Base-by-base conservation (phyloP, 2,113 vertebrate genomes). In the Python bivittatus region DNA sequence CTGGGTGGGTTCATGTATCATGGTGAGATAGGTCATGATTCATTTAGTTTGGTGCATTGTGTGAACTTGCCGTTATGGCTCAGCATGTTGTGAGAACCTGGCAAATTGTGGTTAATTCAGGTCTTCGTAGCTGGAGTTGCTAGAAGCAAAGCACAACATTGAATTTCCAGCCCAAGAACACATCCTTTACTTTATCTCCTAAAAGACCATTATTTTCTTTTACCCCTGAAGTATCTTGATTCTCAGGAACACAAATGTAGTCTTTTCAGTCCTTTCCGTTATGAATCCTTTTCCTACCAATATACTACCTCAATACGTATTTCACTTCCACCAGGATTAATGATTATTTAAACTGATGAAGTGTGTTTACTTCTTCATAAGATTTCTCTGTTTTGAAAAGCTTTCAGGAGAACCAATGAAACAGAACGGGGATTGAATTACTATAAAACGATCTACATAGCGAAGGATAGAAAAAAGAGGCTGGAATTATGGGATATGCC, bases 401-500 rank as follows among this genome's bases (percentile, higher is more conserved):
- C 15, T 1, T 92, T n/a, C 42, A 94, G 89, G 89, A 2, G 91
- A 25, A n/a, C 7, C 44, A 93, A 54, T 90, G 92, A 6, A 96
- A 90, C 88, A 91, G 29, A 0, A 84, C 58, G 79, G 92, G 72
- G 0, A 11, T 87, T 94, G 91, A 60, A 6, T 94, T 79, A 20
- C 93, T 87, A 42, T 68, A 60, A 79, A 83, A 53, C 42, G 61
- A 52, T 88, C 27, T 27, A 15, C 17, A 25, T 93, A 48, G 88
- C 89, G 94, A 92, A 27, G 27, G 60, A 61, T 27, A 61, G 10
- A 61, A 27, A 12, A 0, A 0, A 58, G 56, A 94, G 25, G 58
- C 57, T 93, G 54, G 90, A 92, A 86, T 94, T 91, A 0, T 0
- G 10, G 1, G 0, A 90, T 95, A 94, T 95, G 94, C 93, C 93